phyloP scores from a whole-genome alignment of 64 coral and sea anemone genomes.

The Actinia tenebrosa region DNA sequence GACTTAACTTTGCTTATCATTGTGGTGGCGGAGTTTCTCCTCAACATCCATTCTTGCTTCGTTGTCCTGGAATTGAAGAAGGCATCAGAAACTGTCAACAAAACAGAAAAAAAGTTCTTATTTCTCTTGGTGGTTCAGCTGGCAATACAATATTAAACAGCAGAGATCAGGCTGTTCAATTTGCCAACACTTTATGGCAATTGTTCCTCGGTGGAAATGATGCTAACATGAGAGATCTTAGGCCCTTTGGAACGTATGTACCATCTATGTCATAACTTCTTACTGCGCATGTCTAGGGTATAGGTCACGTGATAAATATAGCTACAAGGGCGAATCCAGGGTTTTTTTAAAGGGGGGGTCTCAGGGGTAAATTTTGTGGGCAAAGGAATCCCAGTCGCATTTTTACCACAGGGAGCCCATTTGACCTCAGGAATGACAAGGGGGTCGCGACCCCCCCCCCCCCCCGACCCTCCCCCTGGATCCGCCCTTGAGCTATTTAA shows the following conservation, averaged over 20 bases:
- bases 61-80: slow-evolving; percentile 39
- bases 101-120: slow-evolving; percentile 36
- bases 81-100: slow-evolving; percentile 43
- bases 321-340: too few relatives aligned
- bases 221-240: slow-evolving; percentile 18
- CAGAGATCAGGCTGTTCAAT: slow-evolving; percentile 5
- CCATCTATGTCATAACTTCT: not conserved
- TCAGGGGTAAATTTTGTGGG: too few relatives aligned
- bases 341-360: too few relatives aligned
- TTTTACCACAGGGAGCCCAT: too few relatives aligned
- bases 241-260: slow-evolving; percentile 43
- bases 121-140: slow-evolving; percentile 46
- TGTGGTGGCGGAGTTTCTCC: slow-evolving; percentile 27
- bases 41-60: slow-evolving; percentile 9
- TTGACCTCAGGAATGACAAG: too few relatives aligned
- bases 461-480: too few relatives aligned
- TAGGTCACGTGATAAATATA: not conserved
- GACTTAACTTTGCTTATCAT: slow-evolving; percentile 61
- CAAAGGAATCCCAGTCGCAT: too few relatives aligned
- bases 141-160: slow-evolving; percentile 12
- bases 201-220: slow-evolving; percentile 50
- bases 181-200: slow-evolving; percentile 46
- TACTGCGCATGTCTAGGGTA: not conserved
- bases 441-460: too few relatives aligned
- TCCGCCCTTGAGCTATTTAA: too few relatives aligned